A percentile compares a stretch with the other conserved stretches of the same genome.
Conservation (phyloP, 2,113 vertebrate genomes). For the Ophthalmotilapia sp. region DNA sequence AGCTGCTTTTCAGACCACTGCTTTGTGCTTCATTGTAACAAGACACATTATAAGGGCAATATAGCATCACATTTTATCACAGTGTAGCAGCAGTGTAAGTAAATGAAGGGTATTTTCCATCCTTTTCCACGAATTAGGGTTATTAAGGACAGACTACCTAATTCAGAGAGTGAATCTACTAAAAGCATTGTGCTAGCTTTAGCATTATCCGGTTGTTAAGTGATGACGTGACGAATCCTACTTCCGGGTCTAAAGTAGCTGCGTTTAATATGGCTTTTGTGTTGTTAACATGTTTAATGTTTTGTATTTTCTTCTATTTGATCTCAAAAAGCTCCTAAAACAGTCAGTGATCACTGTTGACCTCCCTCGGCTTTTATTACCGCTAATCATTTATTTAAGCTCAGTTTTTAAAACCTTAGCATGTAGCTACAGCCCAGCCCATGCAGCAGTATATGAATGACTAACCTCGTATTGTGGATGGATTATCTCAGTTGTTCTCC, state of each 20-base stretch:
- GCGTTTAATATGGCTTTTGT: no score
- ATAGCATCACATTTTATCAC: neutral
- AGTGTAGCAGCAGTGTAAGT: neutral
- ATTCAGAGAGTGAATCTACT: neutral
- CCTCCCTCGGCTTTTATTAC: no score
- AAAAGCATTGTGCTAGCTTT: neutral
- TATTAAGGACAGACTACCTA: neutral
- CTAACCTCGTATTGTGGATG: no score
- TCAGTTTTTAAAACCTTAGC: no score
- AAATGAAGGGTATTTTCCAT: neutral
- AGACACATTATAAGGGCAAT: neutral
- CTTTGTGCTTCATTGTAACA: conserved; percentile 31
- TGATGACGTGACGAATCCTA: fast-evolving
- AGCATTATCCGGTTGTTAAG: neutral
- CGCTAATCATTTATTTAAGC: no score
- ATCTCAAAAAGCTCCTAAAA: no score
- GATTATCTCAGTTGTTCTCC: no score
- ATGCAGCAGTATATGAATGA: no score
- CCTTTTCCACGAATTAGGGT: fast-evolving
- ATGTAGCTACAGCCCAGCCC: no score
- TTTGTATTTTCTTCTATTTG: fast-evolving
- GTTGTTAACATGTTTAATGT: no score
- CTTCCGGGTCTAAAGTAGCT: fast-evolving
- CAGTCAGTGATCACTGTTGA: no score
- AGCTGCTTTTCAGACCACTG: conserved; percentile 30